Percentiles rank a stretch among this genome's conserved stretches.
phyloP scores from a whole-genome alignment of 2,888 invertebrate genomes.

The Globia sparganii region DNA sequence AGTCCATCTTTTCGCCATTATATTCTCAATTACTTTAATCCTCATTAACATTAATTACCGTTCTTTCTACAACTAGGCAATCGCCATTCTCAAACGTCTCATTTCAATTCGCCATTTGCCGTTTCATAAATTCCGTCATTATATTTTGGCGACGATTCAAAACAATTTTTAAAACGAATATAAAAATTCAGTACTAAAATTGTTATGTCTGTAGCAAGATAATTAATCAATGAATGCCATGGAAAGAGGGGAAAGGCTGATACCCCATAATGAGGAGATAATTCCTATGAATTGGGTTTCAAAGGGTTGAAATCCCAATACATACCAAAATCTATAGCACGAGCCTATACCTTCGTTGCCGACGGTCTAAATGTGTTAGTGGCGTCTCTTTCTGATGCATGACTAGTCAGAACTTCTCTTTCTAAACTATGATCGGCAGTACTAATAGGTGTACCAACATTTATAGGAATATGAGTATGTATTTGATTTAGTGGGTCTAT shows the following conservation, averaged over 20 bases:
- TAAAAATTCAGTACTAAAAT: constrained; percentile 6
- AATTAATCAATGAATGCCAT: constrained; percentile 40
- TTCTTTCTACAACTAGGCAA: background rate
- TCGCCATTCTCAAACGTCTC: background rate
- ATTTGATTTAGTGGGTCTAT: background rate
- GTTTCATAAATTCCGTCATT: background rate
- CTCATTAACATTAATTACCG: background rate
- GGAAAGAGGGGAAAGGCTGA: constrained; percentile 35
- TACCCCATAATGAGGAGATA: constrained; percentile 54
- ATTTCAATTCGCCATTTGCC: background rate
- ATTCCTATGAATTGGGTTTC: constrained; percentile 40
- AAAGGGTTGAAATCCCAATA: constrained; percentile 38
- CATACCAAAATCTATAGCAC: constrained; percentile 20
- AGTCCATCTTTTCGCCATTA: background rate
- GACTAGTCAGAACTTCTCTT: background rate
- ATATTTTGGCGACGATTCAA: background rate
- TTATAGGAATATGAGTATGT: background rate
- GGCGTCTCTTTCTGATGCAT: constrained; percentile 14
- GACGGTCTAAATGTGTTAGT: constrained; percentile 7
- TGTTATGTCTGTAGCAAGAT: constrained; percentile 14
- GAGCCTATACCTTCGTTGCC: background rate
- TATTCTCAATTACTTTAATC: background rate
- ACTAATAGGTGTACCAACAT: background rate
- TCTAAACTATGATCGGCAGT: constrained; percentile 3
- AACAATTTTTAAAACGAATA: background rate